Base-by-base conservation (phyloP, 2,888 invertebrate species). In the Synergus gifuensis region DNA sequence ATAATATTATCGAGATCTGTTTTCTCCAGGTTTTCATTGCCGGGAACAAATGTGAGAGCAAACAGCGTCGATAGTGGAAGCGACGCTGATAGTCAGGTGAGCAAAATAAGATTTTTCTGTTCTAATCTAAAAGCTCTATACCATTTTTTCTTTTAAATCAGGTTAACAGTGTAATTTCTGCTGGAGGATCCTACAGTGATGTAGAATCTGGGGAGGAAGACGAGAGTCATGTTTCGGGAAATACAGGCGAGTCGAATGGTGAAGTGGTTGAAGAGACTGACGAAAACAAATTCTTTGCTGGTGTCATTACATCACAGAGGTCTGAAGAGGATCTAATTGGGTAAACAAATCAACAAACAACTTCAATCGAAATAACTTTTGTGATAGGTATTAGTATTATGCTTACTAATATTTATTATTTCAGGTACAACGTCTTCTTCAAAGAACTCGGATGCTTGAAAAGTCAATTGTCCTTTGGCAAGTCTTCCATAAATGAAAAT, bases 401-500 rank as follows among this genome's bases (percentile, higher is more conserved):
- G 8, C 12, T 22, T 5, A 46, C 46, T 67, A 22, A 46, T 7
- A 11, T 49, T 16, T 28, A 28, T 28, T 46, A 14, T 92, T 93
- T 79, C 92, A 94, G 94, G 89, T 94, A 94, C 88, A 93, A 93
- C 87, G 91, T 92, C 84, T 94, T 92, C 87, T 94, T 94, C 87
- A 93, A 93, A 89, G 94, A 94, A 87, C 93, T 94, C 81, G 94
- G 93, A 82, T 93, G 93, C 60, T 92, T 94, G 80, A 93, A 93
- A 85, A 93, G 92, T 81, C 94, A 94, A 91, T 84, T 94, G 44
- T 92, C 88, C 81, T 86, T 93, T 78, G 92, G 93, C 0, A 93
- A 92, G 85, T 93, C 93, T 4, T 82, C 83, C 0, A 54, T 79
- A 46, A 79, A 81, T 22, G 78, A 83, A 36, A 73, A 80, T 4